Conservation (phyloP, 2,797 vertebrate genomes). For the Saguinus oedipus region DNA sequence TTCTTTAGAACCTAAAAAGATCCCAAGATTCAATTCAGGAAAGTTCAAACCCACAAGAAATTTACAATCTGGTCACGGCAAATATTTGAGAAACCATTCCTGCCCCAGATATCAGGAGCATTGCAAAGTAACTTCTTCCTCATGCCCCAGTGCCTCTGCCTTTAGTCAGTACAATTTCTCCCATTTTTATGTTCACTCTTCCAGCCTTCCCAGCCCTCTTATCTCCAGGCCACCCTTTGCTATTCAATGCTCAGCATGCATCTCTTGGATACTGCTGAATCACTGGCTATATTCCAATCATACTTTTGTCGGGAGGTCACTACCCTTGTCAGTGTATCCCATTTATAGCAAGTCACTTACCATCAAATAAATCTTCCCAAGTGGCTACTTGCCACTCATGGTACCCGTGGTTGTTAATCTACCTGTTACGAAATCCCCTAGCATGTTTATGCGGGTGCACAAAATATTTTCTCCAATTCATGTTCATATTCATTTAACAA, state of each 20-base stretch:
- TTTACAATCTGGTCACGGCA: background rate
- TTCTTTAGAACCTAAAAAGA: conserved; percentile 12
- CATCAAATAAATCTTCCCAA: conserved; percentile 66
- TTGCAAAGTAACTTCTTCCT: background rate
- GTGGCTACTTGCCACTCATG: conserved; percentile 43
- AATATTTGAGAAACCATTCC: background rate
- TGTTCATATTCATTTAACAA: conserved; percentile 59
- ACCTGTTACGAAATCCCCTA: conserved; percentile 59
- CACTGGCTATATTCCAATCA: conserved; percentile 26
- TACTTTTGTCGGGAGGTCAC: conserved; percentile 16
- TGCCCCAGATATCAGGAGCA: background rate
- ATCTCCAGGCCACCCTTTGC: background rate
- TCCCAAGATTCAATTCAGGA: background rate
- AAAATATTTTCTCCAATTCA: conserved; percentile 36
- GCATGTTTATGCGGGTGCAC: conserved; percentile 44
- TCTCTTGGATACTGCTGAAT: background rate
- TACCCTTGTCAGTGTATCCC: background rate
- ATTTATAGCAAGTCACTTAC: conserved; percentile 25
- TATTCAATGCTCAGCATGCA: background rate
- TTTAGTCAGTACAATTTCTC: background rate
- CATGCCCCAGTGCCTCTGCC: background rate
- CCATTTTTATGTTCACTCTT: background rate
- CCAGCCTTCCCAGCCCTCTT: background rate
- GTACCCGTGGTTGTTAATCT: conserved; percentile 37
- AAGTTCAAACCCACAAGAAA: background rate